Evolutionary conservation across 1,140 invertebrate species (phyloP), one percentile per base, ranked within the genome.

Genomic region (Rhagoletis pomonella): DNA sequence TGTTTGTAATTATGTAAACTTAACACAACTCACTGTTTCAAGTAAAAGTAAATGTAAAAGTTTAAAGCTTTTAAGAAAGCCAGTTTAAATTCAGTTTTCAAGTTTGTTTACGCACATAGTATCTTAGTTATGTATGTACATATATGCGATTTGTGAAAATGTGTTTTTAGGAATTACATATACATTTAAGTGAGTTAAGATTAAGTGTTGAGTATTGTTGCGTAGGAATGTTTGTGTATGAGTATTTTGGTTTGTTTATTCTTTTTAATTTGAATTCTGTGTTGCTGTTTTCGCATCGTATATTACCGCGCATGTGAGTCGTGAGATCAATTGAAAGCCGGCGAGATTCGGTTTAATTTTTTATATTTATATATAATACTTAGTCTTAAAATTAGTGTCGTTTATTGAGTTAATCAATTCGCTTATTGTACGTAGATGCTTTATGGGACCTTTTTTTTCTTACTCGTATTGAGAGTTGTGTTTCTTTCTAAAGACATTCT

Each of bases 301-400:
- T 50, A 55, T 81, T 77, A n/a, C 73, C 7, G 19, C 69, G 44
- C 9, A 50, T 19, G 29, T 29, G 50, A n/a, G n/a, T 81, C 47
- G 19, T 55, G 73, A 81, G 73, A 81, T 81, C 73, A 81, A 50
- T 81, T 55, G 73, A 81, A 81, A 81, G 73, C 73, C 50, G 73
- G 17, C n/a, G 29, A 29, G 29, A 29, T 29, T 29, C 29, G 50
- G 44, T 81, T 58, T 81, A 55, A 55, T 81, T 19, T 19, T 50
- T 55, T 81, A 55, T 19, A 81, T 67, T 0, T 55, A 55, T 81
- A 55, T 73, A n/a, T 62, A 17, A 47, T 47, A 47, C 4, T 73
- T 55, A 7, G 9, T 55, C 73, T 81, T 81, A 55, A 81, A 55
- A 44, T 19, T 67, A 62, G 60, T 62, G 4, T 73, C 17, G n/a